A percentile compares a stretch with the other conserved stretches of the same genome.
phyloP scores from a whole-genome alignment of 2,113 vertebrate genomes.

The Marcusenius ussheri region DNA sequence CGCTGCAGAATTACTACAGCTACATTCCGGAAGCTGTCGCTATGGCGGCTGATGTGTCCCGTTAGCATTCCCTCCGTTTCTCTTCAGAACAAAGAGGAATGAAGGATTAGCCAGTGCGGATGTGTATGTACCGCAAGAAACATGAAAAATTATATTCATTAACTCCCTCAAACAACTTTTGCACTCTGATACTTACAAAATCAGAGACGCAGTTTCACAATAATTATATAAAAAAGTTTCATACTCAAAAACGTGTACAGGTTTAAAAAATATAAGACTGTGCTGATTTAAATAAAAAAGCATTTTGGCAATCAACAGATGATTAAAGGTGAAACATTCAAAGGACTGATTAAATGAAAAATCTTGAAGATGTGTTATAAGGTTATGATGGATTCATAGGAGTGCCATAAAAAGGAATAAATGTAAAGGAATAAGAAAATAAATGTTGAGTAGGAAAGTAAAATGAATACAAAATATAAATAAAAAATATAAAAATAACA shows the following conservation, averaged over 20 bases:
- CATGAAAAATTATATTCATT: background rate
- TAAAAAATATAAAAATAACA: background rate
- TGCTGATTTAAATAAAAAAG: background rate
- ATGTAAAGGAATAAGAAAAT: background rate
- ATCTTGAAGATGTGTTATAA: background rate
- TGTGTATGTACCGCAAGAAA: background rate
- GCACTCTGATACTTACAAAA: background rate
- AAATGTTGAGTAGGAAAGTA: background rate
- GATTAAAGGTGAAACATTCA: background rate
- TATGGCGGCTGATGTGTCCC: background rate
- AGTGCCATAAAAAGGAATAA: background rate
- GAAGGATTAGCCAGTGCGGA: background rate
- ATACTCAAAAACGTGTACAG: background rate
- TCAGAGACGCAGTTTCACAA: background rate
- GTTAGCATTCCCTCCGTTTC: background rate
- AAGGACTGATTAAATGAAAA: background rate
- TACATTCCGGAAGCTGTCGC: background rate
- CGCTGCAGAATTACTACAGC: background rate
- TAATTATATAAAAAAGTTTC: background rate
- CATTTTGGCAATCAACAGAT: background rate
- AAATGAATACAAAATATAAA: background rate
- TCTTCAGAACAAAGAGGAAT: background rate
- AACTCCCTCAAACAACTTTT: background rate
- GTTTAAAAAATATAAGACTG: background rate
- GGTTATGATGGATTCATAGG: background rate